phyloP scores from a whole-genome alignment of 2,888 invertebrate genomes.

The Melieria omissa region DNA sequence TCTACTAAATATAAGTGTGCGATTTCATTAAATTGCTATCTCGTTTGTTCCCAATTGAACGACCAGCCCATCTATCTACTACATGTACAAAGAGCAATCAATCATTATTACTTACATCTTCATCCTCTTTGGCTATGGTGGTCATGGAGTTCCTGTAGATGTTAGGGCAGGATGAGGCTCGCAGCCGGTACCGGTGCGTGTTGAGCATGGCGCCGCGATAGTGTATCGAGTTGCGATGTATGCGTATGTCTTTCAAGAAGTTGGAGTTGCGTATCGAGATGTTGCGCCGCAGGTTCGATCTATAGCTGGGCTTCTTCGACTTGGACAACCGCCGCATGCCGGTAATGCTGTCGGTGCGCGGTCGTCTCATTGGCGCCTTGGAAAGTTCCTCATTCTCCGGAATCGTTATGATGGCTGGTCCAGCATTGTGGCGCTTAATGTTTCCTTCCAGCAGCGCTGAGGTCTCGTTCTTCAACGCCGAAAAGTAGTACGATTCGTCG shows the following conservation, averaged over 20 bases:
- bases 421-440: conserved; percentile 49
- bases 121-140: conserved; percentile 79
- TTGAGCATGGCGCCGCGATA: conserved; percentile 88
- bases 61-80: too few relatives aligned
- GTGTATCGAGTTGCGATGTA: conserved; percentile 84
- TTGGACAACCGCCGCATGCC: conserved; percentile 59
- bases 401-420: conserved; percentile 55
- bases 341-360: conserved; percentile 55
- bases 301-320: conserved; percentile 58
- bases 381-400: conserved; percentile 53
- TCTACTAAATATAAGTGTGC: too few relatives aligned
- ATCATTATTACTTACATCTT: conserved; percentile 72
- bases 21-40: too few relatives aligned
- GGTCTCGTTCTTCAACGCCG: conserved; percentile 54
- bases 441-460: conserved; percentile 54
- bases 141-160: conserved; percentile 92
- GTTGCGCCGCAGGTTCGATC: conserved; percentile 62
- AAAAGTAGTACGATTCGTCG: conserved; percentile 54
- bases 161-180: conserved; percentile 92
- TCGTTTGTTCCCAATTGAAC: too few relatives aligned
- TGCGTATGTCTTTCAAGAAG: conserved; percentile 76
- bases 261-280: conserved; percentile 69
- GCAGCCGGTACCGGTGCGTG: conserved; percentile 81
- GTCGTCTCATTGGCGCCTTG: conserved; percentile 45
- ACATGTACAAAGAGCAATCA: not conserved